Conservation (phyloP, 2,113 vertebrate species). For the Anhinga rufa region DNA sequence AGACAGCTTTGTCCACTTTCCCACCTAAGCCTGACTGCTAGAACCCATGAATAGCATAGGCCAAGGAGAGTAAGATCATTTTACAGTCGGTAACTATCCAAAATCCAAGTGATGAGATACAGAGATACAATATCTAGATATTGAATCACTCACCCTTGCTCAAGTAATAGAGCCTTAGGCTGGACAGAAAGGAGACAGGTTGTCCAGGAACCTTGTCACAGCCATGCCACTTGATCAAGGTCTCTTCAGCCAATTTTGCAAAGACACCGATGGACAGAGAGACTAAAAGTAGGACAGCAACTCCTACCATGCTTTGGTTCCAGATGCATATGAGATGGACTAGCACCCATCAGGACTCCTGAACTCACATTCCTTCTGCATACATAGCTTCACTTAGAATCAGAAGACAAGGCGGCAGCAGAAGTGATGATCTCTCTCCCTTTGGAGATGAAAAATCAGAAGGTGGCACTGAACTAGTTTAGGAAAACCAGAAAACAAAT, state of each 20-base stretch:
- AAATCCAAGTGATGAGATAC: neutral
- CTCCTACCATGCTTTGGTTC: neutral
- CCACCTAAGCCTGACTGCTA: neutral
- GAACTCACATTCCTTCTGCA: neutral
- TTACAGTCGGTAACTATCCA: neutral
- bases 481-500: slow-evolving; percentile 24
- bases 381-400: neutral
- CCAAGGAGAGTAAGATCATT: neutral
- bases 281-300: neutral
- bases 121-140: neutral
- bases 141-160: neutral
- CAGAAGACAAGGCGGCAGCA: neutral
- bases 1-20: neutral
- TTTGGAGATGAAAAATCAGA: neutral
- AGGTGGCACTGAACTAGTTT: neutral
- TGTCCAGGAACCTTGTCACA: neutral
- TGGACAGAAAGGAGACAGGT: neutral
- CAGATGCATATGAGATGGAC: neutral
- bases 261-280: neutral
- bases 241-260: neutral
- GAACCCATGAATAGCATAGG: neutral
- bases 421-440: neutral
- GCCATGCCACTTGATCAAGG: neutral
- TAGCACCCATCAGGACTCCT: neutral
- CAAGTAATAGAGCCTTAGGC: neutral